Percentiles rank a stretch among this genome's conserved stretches.
Evolutionary conservation across 1,140 invertebrate genomes (phyloP).

Genomic region (Drosophila pallidifrons): DNA sequence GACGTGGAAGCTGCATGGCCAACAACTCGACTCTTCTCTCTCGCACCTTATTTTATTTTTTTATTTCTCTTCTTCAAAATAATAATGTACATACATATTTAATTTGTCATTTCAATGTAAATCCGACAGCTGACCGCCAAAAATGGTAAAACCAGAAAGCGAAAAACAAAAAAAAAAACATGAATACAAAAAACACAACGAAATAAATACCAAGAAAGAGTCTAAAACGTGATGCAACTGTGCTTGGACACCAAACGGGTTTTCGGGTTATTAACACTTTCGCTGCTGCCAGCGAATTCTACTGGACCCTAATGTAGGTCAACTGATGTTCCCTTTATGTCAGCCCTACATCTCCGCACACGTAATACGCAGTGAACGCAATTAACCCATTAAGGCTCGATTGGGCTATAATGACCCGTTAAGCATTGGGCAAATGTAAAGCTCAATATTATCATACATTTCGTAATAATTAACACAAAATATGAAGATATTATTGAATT

Average conservation of each 20-base stretch:
- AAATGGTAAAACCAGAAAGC: conserved; percentile 34
- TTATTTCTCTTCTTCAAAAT: conserved; percentile 26
- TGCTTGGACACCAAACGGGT: conserved; percentile 57
- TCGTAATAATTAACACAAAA: neutral
- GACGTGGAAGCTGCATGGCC: conserved; percentile 68
- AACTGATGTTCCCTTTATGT: conserved; percentile 41
- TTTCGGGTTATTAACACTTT: conserved; percentile 79
- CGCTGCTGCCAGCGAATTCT: conserved; percentile 67
- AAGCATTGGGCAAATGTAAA: neutral
- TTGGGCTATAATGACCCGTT: neutral
- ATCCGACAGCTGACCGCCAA: conserved; percentile 75
- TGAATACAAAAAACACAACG: neutral
- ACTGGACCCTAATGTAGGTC: conserved; percentile 69
- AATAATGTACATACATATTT: conserved; percentile 61
- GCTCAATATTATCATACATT: conserved; percentile 1
- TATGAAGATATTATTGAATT: neutral
- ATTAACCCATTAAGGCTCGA: conserved; percentile 37
- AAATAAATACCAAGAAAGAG: conserved; percentile 66
- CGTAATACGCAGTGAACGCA: conserved; percentile 26
- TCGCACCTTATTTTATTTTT: conserved; percentile 40
- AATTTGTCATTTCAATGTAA: conserved; percentile 76
- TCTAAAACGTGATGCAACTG: conserved; percentile 76
- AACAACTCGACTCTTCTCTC: conserved; percentile 56
- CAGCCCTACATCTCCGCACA: conserved; percentile 26
- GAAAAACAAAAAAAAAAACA: conserved; percentile 7